Evolutionary conservation across 2,113 vertebrate genomes (phyloP), one percentile per base, ranked within the genome.

Genomic region (Amazona vittata): DNA sequence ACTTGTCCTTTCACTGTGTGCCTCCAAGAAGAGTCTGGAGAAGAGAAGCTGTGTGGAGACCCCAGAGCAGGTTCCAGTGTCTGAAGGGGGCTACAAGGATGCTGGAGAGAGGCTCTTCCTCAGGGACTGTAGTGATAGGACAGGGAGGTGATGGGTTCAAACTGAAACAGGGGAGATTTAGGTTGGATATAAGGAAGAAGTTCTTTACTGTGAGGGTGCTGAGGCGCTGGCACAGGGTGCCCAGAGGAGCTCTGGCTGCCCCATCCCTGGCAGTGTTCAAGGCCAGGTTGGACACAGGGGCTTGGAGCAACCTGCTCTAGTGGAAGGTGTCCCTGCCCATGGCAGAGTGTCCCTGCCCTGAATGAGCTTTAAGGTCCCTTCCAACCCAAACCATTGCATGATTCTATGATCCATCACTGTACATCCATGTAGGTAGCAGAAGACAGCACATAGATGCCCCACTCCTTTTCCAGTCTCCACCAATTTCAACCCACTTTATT

Each of bases 321-420:
- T 57, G 55, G 57, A n/a, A 59, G 33, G 55, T 6, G 57, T 22
- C 33, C 57, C 57, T 59, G 33, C 13, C 33, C 0, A 0, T 59
- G 33, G 57, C 57, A 35, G 57, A 6, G 21, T 41, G 39, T 41
- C 39, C 39, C 39, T 41, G 57, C 15, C 2, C 33, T 59, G 57
- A 12, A 59, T 0, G 33, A 35, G 21, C 21, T 59, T 5, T 59
- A 13, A 24, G 33, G 20, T 59, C 33, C 57, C 21, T 35, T 59
- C 13, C 33, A 35, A 24, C 33, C 1, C 33, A 59, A 35, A 59
- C 57, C 57, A 35, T n/a, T 59, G 2, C 6, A 15, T 22, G 57
- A 59, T 59, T 59, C 33, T 35, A 24, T 35, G 33, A 13, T 63
- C 46, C 46, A 22, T 44, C 60, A 2, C 31, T 46, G 11, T 31